phyloP scores from a whole-genome alignment of 2,797 vertebrate species.

The Tauraco hartlaubi region DNA sequence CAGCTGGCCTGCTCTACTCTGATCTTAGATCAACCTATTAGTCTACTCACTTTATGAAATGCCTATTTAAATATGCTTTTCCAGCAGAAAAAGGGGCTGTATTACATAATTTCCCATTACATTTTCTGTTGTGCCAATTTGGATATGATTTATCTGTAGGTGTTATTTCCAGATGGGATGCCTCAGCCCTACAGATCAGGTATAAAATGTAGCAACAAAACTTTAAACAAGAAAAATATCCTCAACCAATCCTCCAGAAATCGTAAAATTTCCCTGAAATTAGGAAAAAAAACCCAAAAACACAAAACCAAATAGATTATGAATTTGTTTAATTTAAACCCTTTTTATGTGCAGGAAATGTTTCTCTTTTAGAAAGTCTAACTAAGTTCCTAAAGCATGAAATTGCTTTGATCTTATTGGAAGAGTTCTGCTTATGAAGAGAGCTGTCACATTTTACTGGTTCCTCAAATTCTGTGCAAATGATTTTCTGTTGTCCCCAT shows the following conservation, averaged over 20 bases:
- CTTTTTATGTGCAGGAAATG: neutral
- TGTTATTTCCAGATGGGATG: slow-evolving; percentile 24
- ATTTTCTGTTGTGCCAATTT: neutral
- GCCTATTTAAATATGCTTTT: neutral
- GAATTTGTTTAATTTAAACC: neutral
- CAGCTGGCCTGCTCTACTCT: neutral
- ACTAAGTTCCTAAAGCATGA: neutral
- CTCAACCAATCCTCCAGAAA: neutral
- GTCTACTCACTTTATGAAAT: neutral
- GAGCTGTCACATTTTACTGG: neutral
- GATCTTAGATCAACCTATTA: neutral
- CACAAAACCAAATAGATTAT: neutral
- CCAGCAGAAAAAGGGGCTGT: rapidly evolving
- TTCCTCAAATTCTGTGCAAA: neutral
- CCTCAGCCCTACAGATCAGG: slow-evolving; percentile 4
- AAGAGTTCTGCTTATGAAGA: neutral
- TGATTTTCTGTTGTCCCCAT: neutral
- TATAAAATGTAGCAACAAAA: neutral
- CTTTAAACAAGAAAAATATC: neutral
- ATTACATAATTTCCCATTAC: neutral
- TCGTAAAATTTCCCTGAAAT: neutral
- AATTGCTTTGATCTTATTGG: neutral
- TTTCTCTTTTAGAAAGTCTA: neutral
- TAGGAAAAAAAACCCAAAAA: neutral
- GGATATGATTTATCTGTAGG: neutral